Base-by-base conservation (phyloP, 1,140 invertebrate species). In the Adelges cooleyi region DNA sequence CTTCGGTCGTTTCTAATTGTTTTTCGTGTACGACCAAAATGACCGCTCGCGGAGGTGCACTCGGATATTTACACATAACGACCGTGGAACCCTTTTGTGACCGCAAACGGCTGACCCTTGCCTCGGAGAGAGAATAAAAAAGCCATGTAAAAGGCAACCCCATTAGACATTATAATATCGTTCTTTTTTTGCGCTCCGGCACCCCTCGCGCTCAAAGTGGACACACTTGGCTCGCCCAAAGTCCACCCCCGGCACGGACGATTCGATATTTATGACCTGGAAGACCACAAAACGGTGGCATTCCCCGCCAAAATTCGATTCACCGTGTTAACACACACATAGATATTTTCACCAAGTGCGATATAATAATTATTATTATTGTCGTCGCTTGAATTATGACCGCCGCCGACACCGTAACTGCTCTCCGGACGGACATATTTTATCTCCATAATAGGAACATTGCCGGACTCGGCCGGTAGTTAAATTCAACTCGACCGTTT, bases 221-320 rank as follows among this genome's bases (percentile, higher is more conserved):
- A 59, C 54, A 42, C 25, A n/a, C n/a, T n/a, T 23, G 54, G 54
- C 54, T 1, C 40, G 40, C 53, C 8, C 8, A 56, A 56, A 20
- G 53, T 54, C 27, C 52, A 40, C 38, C 36, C 38, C 40, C 11
- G 40, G 40, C 40, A 3, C 29, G 18, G 17, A 46, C 22, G 46
- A 62, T 48, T 48, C 42, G 56, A 48, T 62, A 62, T 62, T 62
- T 62, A 62, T 62, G 56, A 25, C 40, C 56, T 18, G n/a, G 23
- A 59, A 59, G 40, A 59, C 54, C 38, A n/a, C 38, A 38, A 42
- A 42, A 42, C 23, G 38, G n/a, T 13, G 25, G 46, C 56, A 25
- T 42, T 44, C 25, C 3, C 42, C 18, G 56, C 27, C 2, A 46
- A 46, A n/a, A 62, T 62, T 62, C 56, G 56, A 48, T 48, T 48